These are phyloP conservation scores for Pseudomyrmex dendroicus DNA, from an alignment of 1,140 invertebrate genomes.

Conservation along the genomic window DNA sequence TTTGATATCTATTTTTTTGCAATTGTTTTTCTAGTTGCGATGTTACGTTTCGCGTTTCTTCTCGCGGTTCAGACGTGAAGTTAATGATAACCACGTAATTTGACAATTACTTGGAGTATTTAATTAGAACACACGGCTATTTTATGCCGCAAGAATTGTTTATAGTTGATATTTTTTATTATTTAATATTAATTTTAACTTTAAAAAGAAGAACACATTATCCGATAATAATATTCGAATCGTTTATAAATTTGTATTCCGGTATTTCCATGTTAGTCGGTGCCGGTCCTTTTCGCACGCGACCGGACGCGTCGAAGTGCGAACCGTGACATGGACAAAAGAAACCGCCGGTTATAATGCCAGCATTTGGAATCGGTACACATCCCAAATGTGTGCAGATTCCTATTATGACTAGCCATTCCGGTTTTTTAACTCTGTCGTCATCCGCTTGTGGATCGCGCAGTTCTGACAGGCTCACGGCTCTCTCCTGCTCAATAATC, in stretches of 20 bases:
- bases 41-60: no score
- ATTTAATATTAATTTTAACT: background rate
- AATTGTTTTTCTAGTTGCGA: no score
- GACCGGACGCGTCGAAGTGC: slow-evolving; percentile 94
- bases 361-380: slow-evolving; percentile 92
- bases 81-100: no score
- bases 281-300: slow-evolving; percentile 94
- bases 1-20: no score
- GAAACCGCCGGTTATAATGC: slow-evolving; percentile 92
- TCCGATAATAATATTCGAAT: slow-evolving; percentile 87
- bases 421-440: slow-evolving; percentile 85
- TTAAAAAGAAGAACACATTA: slow-evolving; percentile 67
- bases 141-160: no score
- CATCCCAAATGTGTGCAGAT: slow-evolving; percentile 97
- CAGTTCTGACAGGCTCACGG: slow-evolving; percentile 88
- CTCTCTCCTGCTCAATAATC: slow-evolving; percentile 89
- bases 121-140: no score
- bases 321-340: slow-evolving; percentile 96
- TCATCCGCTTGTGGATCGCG: slow-evolving; percentile 91
- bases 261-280: slow-evolving; percentile 94
- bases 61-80: no score
- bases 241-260: slow-evolving; percentile 88
- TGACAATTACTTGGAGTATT: no score
- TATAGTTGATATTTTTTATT: background rate
- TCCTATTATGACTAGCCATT: slow-evolving; percentile 94